Evolutionary conservation across 2,888 invertebrate species (phyloP).

Genomic region (Blastobasis adustella): DNA sequence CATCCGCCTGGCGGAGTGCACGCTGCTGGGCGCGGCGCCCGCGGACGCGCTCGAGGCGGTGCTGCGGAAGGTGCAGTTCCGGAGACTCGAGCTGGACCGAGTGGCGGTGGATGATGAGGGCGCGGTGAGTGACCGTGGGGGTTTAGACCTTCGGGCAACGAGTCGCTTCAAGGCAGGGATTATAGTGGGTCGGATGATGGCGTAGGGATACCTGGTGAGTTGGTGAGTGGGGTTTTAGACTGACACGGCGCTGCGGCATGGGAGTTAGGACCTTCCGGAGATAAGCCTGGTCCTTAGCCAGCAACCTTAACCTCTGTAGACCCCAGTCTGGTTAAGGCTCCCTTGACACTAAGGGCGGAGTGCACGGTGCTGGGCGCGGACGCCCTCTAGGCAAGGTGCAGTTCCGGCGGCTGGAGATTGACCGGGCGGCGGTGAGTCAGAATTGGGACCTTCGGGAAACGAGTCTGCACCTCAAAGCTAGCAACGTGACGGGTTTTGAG

Average conservation of each 20-base stretch:
- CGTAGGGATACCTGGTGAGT: too few relatives aligned
- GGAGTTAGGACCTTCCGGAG: too few relatives aligned
- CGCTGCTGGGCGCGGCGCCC: conserved; percentile 76
- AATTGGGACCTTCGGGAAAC: neutral
- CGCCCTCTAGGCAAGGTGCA: neutral
- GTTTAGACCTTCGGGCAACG: neutral
- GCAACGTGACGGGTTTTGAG: too few relatives aligned
- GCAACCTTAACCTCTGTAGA: too few relatives aligned
- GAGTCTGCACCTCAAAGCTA: too few relatives aligned
- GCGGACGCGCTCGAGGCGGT: conserved; percentile 90
- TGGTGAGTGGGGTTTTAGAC: too few relatives aligned
- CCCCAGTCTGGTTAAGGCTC: too few relatives aligned
- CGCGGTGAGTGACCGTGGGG: conserved; percentile 38
- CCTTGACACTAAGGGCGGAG: too few relatives aligned
- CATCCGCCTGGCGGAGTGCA: conserved; percentile 72
- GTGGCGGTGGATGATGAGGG: conserved; percentile 84
- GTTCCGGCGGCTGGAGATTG: neutral
- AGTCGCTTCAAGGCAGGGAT: neutral
- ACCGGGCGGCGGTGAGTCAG: neutral
- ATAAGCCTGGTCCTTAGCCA: too few relatives aligned
- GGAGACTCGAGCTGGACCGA: conserved; percentile 79
- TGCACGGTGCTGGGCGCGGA: neutral
- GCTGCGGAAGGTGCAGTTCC: conserved; percentile 84
- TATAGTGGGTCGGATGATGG: too few relatives aligned
- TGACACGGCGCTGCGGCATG: too few relatives aligned